These are phyloP conservation scores for Cryptosula pallasiana DNA, from an alignment of 2,888 invertebrate genomes.

Conservation along the genomic window DNA sequence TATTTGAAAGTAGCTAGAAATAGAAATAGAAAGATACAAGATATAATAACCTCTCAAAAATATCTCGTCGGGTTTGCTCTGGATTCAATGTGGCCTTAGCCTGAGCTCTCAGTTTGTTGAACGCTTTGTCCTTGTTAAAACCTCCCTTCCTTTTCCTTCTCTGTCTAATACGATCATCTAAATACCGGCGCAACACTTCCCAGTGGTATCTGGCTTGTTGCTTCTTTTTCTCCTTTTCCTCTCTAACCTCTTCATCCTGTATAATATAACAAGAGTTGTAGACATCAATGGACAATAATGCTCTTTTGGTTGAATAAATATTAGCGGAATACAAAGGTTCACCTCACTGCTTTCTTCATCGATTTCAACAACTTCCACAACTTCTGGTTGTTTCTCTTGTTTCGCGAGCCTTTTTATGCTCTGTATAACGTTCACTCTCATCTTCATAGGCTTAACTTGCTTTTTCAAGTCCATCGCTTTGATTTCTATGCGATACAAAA, in stretches of 20 bases:
- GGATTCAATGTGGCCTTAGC: conserved; percentile 13
- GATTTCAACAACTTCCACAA: too few species aligned
- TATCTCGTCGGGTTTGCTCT: conserved; percentile 1
- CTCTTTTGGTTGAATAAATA: too few species aligned
- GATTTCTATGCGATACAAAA: background rate
- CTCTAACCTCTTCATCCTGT: background rate
- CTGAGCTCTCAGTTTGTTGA: conserved; percentile 14
- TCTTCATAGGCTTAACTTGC: background rate
- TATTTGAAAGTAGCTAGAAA: too few species aligned
- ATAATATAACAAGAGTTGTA: too few species aligned
- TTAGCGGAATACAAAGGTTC: too few species aligned
- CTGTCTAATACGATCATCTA: background rate
- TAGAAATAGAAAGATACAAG: too few species aligned
- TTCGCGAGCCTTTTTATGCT: background rate
- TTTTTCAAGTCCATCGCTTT: background rate
- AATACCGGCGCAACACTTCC: background rate
- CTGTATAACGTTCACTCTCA: background rate
- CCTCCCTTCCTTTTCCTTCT: conserved; percentile 13
- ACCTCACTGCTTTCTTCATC: too few species aligned
- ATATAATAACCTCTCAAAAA: conserved; percentile 8
- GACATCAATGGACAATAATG: too few species aligned
- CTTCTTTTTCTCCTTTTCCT: background rate
- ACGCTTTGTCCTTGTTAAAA: conserved; percentile 5
- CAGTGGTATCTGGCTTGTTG: conserved; percentile 1
- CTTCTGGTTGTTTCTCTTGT: too few species aligned